Evolutionary conservation across 2,888 invertebrate genomes (phyloP).

Genomic region (Mactromeris polynyma): DNA sequence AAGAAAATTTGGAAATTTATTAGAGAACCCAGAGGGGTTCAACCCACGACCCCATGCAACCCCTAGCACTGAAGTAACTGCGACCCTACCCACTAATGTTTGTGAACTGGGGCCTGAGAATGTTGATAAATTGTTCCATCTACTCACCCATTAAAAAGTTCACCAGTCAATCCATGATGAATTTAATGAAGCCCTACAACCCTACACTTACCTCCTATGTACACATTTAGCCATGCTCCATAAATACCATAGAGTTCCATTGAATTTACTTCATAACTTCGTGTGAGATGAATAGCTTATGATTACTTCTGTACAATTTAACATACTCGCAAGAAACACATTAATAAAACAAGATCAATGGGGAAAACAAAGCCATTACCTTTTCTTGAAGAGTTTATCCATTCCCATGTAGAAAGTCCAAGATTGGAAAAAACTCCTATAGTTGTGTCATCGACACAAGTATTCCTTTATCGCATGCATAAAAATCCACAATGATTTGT

Average conservation of each 20-base stretch:
- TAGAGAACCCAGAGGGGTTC: too few relatives aligned
- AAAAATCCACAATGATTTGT: conserved; percentile 21
- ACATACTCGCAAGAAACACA: neutral
- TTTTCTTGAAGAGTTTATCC: conserved; percentile 17
- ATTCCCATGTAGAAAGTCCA: neutral
- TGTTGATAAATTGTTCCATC: too few relatives aligned
- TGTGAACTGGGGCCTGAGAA: too few relatives aligned
- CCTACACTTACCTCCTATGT: too few relatives aligned
- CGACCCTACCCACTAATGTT: too few relatives aligned
- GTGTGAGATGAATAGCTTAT: neutral
- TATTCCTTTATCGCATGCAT: neutral
- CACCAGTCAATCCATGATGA: too few relatives aligned
- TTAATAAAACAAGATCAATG: neutral
- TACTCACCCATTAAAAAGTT: too few relatives aligned
- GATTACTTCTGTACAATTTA: conserved; percentile 9
- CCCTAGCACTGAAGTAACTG: too few relatives aligned
- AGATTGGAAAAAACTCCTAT: conserved; percentile 10
- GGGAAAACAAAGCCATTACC: neutral
- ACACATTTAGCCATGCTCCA: neutral
- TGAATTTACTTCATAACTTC: neutral
- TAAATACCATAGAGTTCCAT: neutral
- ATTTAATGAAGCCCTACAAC: too few relatives aligned
- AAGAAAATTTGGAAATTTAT: too few relatives aligned
- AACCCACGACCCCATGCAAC: too few relatives aligned
- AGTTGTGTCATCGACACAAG: neutral